Conservation (phyloP, 2,888 invertebrate genomes). For the Diarsia rubi region DNA sequence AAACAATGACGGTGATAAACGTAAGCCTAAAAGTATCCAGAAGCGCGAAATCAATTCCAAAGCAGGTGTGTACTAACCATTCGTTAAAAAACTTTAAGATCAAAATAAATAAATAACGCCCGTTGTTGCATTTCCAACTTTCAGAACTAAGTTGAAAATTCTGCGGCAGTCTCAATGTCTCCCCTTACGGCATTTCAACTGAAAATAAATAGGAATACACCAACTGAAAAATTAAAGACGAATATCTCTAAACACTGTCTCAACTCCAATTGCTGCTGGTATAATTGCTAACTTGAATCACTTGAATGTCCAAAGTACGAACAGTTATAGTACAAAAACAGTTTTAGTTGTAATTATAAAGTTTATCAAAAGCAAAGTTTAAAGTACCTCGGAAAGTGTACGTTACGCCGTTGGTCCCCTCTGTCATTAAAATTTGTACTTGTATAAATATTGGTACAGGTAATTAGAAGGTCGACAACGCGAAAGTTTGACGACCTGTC, state of each 20-base stretch:
- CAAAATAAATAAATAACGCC: neutral
- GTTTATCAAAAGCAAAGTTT: neutral
- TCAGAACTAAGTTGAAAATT: neutral
- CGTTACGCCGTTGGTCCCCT: neutral
- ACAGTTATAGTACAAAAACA: too few species aligned
- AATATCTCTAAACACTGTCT: neutral
- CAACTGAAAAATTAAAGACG: neutral
- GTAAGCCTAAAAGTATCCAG: constrained; percentile 41
- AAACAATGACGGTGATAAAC: constrained; percentile 35
- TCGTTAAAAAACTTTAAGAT: neutral
- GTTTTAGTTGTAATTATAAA: neutral
- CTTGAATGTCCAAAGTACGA: neutral
- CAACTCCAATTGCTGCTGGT: neutral
- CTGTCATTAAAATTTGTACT: neutral
- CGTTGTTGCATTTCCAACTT: neutral
- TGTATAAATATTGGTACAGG: neutral
- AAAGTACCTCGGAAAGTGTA: neutral
- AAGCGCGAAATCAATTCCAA: constrained; percentile 52
- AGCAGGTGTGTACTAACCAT: constrained; percentile 56
- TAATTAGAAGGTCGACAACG: neutral
- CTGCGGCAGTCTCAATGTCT: neutral
- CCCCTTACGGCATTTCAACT: neutral
- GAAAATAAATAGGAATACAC: neutral
- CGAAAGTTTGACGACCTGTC: neutral
- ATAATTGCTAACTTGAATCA: neutral